Evolutionary conservation across 2,797 vertebrate genomes (phyloP).

Genomic region (Oreortyx pictus): DNA sequence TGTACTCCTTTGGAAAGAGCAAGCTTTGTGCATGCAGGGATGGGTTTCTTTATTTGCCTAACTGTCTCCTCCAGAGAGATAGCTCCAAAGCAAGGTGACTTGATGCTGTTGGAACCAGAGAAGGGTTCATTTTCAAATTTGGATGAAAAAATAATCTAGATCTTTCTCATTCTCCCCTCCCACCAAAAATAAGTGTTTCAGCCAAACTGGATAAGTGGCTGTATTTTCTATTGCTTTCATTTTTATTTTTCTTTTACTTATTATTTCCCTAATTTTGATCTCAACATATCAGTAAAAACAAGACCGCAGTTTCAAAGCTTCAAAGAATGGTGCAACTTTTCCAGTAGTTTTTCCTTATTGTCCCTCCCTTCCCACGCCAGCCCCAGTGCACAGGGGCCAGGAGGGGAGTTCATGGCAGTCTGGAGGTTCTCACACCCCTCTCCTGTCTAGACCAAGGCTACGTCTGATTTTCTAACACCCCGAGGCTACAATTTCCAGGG

Average conservation of each 20-base stretch:
- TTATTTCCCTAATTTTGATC: constrained; percentile 52
- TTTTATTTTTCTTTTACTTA: neutral
- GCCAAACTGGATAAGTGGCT: constrained; percentile 5
- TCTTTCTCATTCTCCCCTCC: neutral
- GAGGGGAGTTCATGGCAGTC: constrained; percentile 46
- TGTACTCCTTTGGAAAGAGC: neutral
- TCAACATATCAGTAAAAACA: constrained; percentile 51
- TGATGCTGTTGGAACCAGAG: neutral
- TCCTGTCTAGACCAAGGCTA: constrained; percentile 67
- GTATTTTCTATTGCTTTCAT: neutral
- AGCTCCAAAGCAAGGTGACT: neutral
- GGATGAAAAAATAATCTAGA: neutral
- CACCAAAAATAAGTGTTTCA: neutral
- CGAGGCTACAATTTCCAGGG: constrained; percentile 58
- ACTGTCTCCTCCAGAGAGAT: neutral
- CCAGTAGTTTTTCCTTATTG: constrained; percentile 40
- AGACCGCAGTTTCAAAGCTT: constrained; percentile 37
- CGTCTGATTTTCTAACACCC: constrained; percentile 55
- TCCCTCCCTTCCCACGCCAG: constrained; percentile 63
- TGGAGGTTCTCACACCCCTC: constrained; percentile 65
- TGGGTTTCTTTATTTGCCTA: neutral
- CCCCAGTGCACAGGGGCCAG: neutral
- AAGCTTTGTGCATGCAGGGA: neutral
- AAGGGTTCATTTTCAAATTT: neutral
- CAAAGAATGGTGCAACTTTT: constrained; percentile 29